Base-by-base conservation (phyloP, 64 coral and sea anemone species). In the Anthopleura sola region DNA sequence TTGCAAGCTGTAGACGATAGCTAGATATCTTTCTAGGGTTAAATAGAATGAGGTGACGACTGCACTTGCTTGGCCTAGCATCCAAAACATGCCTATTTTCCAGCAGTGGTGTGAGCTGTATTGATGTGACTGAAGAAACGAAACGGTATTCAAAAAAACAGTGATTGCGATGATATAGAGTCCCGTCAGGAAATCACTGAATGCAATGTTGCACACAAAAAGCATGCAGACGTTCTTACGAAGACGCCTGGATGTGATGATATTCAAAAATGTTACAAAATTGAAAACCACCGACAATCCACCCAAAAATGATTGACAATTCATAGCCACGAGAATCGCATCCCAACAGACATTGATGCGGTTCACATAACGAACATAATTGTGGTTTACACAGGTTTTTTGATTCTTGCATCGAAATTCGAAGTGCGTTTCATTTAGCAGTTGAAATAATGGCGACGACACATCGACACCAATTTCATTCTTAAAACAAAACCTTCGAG, bases 11-110 rank as follows among this genome's bases (percentile, higher is more conserved):
- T 75, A 75, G 34, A 75, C 68, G 7, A 75, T 75, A 14, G n/a
- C 68, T 32, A 75, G 68, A 75, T 75, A 75, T 36, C n/a, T 36
- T 26, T 75, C 68, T 75, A 75, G 34, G 68, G 68, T 75, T 29
- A 75, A 36, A 26, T 13, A 36, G n/a, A 75, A 75, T 26, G 68
- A 75, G n/a, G 68, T 75, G 68, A 75, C 68, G 68, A 75, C 68
- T 75, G 68, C n/a, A 32, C 68, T 36, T n/a, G 68, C n/a, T 75
- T 75, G 68, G 14, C 68, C 68, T 32, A 75, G 34, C 68, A 75
- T 75, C 68, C 68, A 75, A 75, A 33, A 36, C 5, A 75, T 32
- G 20, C 68, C 68, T 32, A 75, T n/a, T 36, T 88, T 60, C 46
- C 7, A 38, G 77, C 90, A 95, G 24, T 62, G 5, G 21, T 26